These are phyloP conservation scores for Trogon surrucura DNA, from an alignment of 2,113 vertebrate genomes.

Conservation along the genomic window DNA sequence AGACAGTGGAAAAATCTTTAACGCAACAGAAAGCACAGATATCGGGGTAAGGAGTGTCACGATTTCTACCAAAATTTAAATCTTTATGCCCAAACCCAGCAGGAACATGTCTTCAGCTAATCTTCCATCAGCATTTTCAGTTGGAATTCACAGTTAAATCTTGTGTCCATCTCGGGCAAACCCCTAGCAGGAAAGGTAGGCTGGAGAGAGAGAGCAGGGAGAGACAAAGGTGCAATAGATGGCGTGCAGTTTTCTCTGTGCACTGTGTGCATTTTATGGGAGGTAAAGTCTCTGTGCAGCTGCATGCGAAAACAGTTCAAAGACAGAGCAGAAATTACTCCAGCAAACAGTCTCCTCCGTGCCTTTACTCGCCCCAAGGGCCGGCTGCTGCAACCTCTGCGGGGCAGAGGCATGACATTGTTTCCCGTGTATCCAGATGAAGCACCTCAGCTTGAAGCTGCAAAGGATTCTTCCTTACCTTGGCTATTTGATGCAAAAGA, in stretches of 20 bases:
- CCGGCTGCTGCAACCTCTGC: rapidly evolving
- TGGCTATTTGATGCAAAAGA: background rate
- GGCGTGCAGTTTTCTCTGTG: background rate
- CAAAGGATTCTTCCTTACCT: background rate
- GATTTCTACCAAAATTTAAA: background rate
- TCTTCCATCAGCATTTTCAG: background rate
- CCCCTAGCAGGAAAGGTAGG: background rate
- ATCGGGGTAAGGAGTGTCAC: background rate
- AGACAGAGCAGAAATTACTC: background rate
- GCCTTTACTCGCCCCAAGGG: background rate
- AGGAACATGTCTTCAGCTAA: background rate
- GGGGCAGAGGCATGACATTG: background rate
- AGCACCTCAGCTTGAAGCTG: background rate
- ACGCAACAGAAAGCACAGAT: background rate
- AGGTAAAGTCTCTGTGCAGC: background rate
- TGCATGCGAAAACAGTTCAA: background rate
- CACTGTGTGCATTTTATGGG: background rate
- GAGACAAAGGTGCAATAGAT: background rate
- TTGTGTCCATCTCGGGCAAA: background rate
- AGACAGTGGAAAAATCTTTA: background rate
- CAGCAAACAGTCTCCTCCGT: background rate
- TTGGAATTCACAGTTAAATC: background rate
- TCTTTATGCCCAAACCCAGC: background rate
- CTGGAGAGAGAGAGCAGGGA: background rate
- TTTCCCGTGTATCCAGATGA: background rate